These are phyloP conservation scores for Australoheros scitulus DNA, from an alignment of 2,113 vertebrate genomes.

Conservation along the genomic window DNA sequence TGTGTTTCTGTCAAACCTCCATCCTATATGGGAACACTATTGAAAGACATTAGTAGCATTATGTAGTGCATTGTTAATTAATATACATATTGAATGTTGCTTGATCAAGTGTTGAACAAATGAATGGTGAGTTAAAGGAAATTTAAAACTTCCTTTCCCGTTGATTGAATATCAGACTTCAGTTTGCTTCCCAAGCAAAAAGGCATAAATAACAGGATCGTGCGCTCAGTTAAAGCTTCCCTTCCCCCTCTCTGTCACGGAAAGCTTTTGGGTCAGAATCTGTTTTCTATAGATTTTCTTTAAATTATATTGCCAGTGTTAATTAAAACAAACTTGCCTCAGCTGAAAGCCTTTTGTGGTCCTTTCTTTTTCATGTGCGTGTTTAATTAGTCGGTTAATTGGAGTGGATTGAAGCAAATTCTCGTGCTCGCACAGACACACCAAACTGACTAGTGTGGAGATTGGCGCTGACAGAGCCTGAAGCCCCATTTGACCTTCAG, in stretches of 20 bases:
- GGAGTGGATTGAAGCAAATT: not conserved
- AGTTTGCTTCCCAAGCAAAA: not conserved
- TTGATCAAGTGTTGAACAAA: constrained; percentile 27
- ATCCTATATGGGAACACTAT: constrained; percentile 13
- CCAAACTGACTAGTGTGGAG: not conserved
- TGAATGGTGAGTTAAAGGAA: constrained; percentile 15
- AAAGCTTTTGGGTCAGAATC: constrained; percentile 48
- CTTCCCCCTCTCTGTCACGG: not conserved
- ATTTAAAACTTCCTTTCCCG: not conserved
- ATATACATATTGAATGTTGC: constrained; percentile 56
- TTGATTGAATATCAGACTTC: constrained; percentile 3
- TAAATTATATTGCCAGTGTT: constrained; percentile 61
- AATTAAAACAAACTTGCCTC: constrained; percentile 65
- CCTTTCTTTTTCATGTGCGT: not conserved
- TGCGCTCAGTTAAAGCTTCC: not conserved
- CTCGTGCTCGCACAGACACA: not conserved
- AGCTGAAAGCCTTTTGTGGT: constrained; percentile 17
- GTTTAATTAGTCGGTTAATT: not conserved
- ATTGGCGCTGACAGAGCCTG: not conserved
- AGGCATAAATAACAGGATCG: not conserved
- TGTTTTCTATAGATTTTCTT: constrained; percentile 71
- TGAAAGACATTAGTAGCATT: constrained; percentile 37
- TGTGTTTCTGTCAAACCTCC: not conserved
- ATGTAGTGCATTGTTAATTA: constrained; percentile 47
- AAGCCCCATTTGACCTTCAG: constrained; percentile 32